These are phyloP conservation scores for Stigmatopora argus DNA, from an alignment of 2,113 vertebrate genomes.

Conservation along the genomic window DNA sequence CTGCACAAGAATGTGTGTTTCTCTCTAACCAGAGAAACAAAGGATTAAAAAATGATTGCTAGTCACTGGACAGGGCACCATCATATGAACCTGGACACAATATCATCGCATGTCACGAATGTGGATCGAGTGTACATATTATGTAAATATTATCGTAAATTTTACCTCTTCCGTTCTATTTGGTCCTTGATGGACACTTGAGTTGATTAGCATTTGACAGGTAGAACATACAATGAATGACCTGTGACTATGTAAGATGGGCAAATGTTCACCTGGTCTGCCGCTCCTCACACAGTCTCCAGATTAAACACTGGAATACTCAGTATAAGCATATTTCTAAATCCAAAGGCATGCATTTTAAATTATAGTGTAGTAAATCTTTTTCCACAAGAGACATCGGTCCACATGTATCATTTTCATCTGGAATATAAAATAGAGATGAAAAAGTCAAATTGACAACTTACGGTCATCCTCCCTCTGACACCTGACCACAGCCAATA, in stretches of 20 bases:
- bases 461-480: constrained; percentile 78
- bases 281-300: constrained; percentile 36
- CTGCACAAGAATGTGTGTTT: too few relatives aligned
- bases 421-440: constrained; percentile 10
- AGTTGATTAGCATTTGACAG: too few relatives aligned
- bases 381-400: neutral
- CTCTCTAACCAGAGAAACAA: too few relatives aligned
- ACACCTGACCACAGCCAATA: constrained; percentile 78
- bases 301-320: neutral
- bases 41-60: too few relatives aligned
- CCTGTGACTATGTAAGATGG: neutral
- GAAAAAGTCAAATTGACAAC: constrained; percentile 55
- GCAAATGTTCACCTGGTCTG: constrained; percentile 56
- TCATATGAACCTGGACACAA: too few relatives aligned
- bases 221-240: too few relatives aligned
- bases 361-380: neutral
- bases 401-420: constrained; percentile 11
- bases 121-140: too few relatives aligned
- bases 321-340: neutral
- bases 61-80: too few relatives aligned
- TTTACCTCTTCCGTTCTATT: too few relatives aligned
- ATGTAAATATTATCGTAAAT: too few relatives aligned
- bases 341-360: neutral
- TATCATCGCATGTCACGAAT: too few relatives aligned
- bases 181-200: too few relatives aligned